Base-by-base conservation (phyloP, 2,113 vertebrate genomes). In the Serilophus lunatus region DNA sequence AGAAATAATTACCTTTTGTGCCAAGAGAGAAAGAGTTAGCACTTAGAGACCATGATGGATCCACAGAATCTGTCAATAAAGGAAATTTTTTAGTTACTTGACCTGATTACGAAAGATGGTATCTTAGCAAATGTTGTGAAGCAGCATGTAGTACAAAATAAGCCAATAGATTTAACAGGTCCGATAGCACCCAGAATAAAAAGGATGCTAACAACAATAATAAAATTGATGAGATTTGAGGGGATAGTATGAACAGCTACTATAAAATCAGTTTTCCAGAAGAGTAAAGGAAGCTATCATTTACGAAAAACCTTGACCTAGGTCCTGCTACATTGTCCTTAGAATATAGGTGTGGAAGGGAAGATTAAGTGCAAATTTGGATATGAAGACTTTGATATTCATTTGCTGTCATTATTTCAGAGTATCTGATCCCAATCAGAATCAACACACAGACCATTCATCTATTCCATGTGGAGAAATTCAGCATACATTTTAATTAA, bases 31-130 rank as follows among this genome's bases (percentile, higher is more conserved):
- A 83, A 90, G 86, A 95, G 84, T 90, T 92, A 88, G 44, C 68
- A 68, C 87, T 92, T 71, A 95, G 92, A 96, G 85, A 22, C 88
- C 63, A 86, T 97, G 93, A 97, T 97, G 91, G 90, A 82, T 97
- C 97, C 93, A 97, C 71, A 96, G 94, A 97, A 96, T 93, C 61
- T 94, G 91, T 96, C 93, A 96, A 95, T 96, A 98, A 98, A 97
- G 83, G 95, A 97, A 91, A 97, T 96, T 96, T 97, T 98, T 95
- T 96, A 97, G 88, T 97, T 97, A 97, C 96, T 97, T 97, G 97
- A 97, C 96, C 96, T 97, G 94, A 96, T 97, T 97, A 95, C 53
- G 86, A 93, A 86, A 93, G 29, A 95, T 82, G 50, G 83, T 91
- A 85, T 80, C 97, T 90, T 47, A 92, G 49, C 35, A 97, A 97